Evolutionary conservation across 1,140 invertebrate genomes (phyloP).

Genomic region (Adoxophyes honmai): DNA sequence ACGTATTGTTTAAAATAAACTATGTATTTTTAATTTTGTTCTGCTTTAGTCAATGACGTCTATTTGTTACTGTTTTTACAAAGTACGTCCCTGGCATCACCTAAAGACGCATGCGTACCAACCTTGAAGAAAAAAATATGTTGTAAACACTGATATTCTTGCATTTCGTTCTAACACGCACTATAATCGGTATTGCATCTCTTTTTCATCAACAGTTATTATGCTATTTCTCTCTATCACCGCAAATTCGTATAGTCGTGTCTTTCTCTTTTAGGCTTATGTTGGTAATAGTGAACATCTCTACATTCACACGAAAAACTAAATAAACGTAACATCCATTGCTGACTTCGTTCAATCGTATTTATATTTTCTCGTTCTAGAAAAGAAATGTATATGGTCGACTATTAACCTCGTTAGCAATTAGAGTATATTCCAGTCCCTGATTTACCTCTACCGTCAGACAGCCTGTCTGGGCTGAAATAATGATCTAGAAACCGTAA

Average conservation of each 20-base stretch:
- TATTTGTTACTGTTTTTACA: background rate
- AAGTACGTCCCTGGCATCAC: constrained; percentile 45
- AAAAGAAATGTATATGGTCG: background rate
- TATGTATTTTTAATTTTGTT: no score
- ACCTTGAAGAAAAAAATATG: constrained; percentile 52
- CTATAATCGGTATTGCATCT: constrained; percentile 18
- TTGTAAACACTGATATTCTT: constrained; percentile 52
- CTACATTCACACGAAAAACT: background rate
- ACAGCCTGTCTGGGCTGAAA: background rate
- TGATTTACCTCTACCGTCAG: background rate
- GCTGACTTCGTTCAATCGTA: background rate
- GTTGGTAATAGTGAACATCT: background rate
- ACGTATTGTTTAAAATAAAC: no score
- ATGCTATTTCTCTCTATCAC: constrained; percentile 28
- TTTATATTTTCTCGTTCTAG: background rate
- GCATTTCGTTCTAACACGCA: constrained; percentile 37
- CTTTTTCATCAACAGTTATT: constrained; percentile 37
- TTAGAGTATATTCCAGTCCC: background rate
- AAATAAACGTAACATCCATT: background rate
- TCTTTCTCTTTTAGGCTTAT: constrained; percentile 32
- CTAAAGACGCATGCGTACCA: constrained; percentile 71
- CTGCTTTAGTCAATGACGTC: no score
- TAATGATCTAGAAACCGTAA: background rate
- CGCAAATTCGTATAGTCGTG: constrained; percentile 17
- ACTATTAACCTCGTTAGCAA: background rate